Percentiles rank a stretch among this genome's conserved stretches.
Conservation (phyloP, 2,888 invertebrate genomes). For the Synergus japonicus region DNA sequence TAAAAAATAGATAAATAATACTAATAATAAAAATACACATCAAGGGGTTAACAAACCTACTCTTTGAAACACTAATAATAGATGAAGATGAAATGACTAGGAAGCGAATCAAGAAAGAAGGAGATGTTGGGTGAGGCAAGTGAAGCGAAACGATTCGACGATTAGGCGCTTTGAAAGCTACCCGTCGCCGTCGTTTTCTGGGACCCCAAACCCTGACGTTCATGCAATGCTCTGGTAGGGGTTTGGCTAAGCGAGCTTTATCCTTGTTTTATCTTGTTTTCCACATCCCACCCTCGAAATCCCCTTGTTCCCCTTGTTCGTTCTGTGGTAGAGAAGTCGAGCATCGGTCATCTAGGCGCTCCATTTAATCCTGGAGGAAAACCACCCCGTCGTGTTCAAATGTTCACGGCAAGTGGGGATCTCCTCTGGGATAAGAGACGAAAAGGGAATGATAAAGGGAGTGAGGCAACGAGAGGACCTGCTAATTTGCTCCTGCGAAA, state of each 20-base stretch:
- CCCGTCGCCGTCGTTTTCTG: slow-evolving; percentile 62
- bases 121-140: slow-evolving; percentile 53
- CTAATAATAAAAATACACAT: too few species aligned
- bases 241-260: slow-evolving; percentile 64
- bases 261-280: slow-evolving; percentile 76
- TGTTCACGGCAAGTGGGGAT: slow-evolving; percentile 68
- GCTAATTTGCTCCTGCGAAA: slow-evolving; percentile 73
- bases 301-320: slow-evolving; percentile 52
- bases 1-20: too few species aligned
- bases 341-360: slow-evolving; percentile 77
- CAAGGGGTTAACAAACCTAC: too few species aligned
- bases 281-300: slow-evolving; percentile 59
- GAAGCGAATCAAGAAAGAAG: slow-evolving; percentile 47
- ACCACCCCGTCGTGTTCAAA: slow-evolving; percentile 66
- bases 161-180: slow-evolving; percentile 62
- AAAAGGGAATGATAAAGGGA: slow-evolving; percentile 45
- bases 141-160: slow-evolving; percentile 63
- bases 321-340: slow-evolving; percentile 59
- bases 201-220: slow-evolving; percentile 53
- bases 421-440: slow-evolving; percentile 69
- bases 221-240: slow-evolving; percentile 25
- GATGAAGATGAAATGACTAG: slow-evolving; percentile 43
- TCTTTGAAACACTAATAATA: neutral
- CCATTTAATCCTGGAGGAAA: slow-evolving; percentile 76
- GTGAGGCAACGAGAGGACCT: slow-evolving; percentile 62